Conservation (phyloP, 2,113 vertebrate species). For the Pontoporia blainvillei region DNA sequence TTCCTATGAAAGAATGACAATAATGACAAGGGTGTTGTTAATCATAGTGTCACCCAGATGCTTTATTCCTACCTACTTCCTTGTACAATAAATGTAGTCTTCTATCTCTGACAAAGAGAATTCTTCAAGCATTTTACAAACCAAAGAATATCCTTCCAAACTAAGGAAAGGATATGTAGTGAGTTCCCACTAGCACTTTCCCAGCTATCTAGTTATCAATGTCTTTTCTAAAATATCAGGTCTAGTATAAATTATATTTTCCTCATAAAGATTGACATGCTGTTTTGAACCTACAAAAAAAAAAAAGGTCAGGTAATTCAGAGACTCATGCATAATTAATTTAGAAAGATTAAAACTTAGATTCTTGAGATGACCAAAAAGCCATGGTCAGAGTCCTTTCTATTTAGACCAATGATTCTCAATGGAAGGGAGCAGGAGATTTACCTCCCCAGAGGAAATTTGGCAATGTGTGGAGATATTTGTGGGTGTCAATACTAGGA, state of each 20-base stretch:
- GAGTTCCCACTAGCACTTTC: background rate
- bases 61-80: background rate
- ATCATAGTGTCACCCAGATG: background rate
- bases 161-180: background rate
- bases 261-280: background rate
- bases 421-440: background rate
- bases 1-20: background rate
- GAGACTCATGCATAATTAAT: background rate
- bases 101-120: background rate
- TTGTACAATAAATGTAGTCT: background rate
- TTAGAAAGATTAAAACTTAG: background rate
- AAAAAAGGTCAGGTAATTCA: background rate
- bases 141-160: background rate
- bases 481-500: background rate
- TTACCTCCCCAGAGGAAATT: background rate
- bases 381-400: background rate
- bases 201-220: background rate
- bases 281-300: background rate
- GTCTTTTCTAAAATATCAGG: background rate
- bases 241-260: background rate
- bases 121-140: conserved; percentile 23
- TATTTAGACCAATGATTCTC: background rate
- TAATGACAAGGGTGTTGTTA: background rate
- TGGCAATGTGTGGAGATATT: background rate
- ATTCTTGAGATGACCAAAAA: background rate